Base-by-base conservation (phyloP, 2,113 vertebrate genomes). In the Python bivittatus region DNA sequence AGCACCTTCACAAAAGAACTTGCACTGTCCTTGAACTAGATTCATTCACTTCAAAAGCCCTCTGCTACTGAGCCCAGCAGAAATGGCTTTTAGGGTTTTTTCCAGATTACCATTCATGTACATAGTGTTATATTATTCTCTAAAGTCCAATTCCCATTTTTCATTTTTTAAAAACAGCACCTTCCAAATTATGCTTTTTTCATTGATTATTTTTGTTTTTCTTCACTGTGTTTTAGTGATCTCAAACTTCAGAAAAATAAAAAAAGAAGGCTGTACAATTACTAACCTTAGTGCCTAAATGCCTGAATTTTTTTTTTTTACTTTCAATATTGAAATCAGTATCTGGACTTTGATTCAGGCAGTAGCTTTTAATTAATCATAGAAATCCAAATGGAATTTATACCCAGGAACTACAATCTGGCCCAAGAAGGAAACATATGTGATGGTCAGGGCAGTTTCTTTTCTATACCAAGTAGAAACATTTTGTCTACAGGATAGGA, bases 81-180 rank as follows among this genome's bases (percentile, higher is more conserved):
- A 86, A 93, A 23, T 11, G 92, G 44, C 56, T 93, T 93, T 88
- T 60, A 11, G 38, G 5, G 3, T 79, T 93, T 29, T 91, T 94
- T 91, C n/a, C 38, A 93, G 27, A 58, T 8, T 53, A 3, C 20
- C 0, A 84, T 20, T 94, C 93, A 93, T 52, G 92, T 93, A 89
- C 92, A 93, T 92, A 60, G 57, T 33, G 92, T 95, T 72, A 88
- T 1, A 1, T 6, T 87, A 42, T 48, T 58, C 3, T 92, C 61
- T 86, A 84, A 38, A 38, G 17, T 79, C 33, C 72, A 79, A 79
- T 93, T 89, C 2, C 1, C 92, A 90, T 86, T 95, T 93, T 29
- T 93, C 7, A 57, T 89, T 68, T 95, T 94, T 42, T 92, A 1
- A 53, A 58, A 85, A 48, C 25, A 88, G 42, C 79, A 10, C 23